Conservation (phyloP, 2,797 vertebrate species). For the Enteromius argenteus region DNA sequence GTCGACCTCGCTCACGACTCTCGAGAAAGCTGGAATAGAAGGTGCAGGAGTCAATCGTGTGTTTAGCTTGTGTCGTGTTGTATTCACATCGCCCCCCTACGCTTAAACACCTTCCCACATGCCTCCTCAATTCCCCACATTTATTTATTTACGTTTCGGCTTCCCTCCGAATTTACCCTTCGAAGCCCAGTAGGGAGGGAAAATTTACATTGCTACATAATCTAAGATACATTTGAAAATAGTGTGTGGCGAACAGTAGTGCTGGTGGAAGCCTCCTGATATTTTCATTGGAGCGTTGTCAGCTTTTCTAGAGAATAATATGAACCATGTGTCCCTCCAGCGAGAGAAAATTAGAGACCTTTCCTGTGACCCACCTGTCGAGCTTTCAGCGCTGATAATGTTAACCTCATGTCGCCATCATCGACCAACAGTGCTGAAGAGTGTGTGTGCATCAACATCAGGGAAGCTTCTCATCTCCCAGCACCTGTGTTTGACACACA, state of each 20-base stretch:
- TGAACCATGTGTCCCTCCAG: conserved; percentile 86
- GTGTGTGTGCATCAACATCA: conserved; percentile 19
- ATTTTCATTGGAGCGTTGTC: conserved; percentile 79
- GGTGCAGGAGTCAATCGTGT: conserved; percentile 33
- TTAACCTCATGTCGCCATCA: conserved; percentile 80
- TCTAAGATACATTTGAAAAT: conserved; percentile 72
- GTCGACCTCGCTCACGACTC: conserved; percentile 25
- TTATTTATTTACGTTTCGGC: conserved; percentile 69
- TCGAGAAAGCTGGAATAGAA: conserved; percentile 43
- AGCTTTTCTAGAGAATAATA: conserved; percentile 89
- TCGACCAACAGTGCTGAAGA: conserved; percentile 70
- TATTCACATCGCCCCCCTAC: conserved; percentile 46
- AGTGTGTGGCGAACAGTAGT: conserved; percentile 69
- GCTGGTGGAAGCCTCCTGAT: conserved; percentile 61
- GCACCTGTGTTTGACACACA: conserved; percentile 39
- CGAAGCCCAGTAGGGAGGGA: conserved; percentile 57
- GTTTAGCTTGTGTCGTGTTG: conserved; percentile 61
- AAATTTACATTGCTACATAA: conserved; percentile 69
- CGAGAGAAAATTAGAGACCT: conserved; percentile 83
- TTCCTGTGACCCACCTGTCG: conserved; percentile 90
- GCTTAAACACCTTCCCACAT: conserved; percentile 59
- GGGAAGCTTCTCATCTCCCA: conserved; percentile 24
- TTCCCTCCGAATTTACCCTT: conserved; percentile 62
- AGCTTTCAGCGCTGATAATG: conserved; percentile 83
- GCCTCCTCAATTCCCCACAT: conserved; percentile 59